phyloP scores from a whole-genome alignment of 2,113 vertebrate species.

The Dasyprocta punctata region DNA sequence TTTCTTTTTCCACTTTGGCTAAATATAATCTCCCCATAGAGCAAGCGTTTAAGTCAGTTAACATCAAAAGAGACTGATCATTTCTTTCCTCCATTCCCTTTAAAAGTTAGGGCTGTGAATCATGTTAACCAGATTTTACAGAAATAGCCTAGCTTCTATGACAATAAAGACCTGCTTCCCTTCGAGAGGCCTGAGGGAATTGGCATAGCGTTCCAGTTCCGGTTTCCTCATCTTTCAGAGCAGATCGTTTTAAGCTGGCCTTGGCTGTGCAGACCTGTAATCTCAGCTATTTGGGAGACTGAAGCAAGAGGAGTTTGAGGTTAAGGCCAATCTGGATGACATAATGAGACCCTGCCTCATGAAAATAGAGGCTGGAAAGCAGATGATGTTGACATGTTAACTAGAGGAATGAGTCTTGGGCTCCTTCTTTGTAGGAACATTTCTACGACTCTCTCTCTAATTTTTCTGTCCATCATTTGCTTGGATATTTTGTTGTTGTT shows the following conservation, averaged over 20 bases:
- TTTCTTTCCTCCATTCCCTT: constrained; percentile 6
- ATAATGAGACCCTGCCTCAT: not conserved
- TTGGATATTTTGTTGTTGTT: not conserved
- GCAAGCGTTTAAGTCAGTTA: not conserved
- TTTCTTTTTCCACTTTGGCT: not conserved
- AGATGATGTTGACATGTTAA: not conserved
- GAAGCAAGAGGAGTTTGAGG: not conserved
- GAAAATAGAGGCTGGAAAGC: not conserved
- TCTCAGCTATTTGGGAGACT: not conserved
- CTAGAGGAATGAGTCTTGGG: not conserved
- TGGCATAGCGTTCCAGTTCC: not conserved
- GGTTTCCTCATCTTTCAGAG: not conserved
- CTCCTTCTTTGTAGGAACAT: not conserved
- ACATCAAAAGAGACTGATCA: not conserved
- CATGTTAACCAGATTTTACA: not conserved
- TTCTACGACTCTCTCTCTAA: not conserved
- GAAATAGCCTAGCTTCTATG: constrained; percentile 4
- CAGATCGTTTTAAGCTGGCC: not conserved
- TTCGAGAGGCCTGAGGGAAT: not conserved
- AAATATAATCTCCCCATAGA: not conserved
- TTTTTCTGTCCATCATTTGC: not conserved
- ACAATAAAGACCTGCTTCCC: not conserved
- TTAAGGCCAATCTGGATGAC: not conserved
- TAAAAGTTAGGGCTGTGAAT: constrained; percentile 11
- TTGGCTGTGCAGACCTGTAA: not conserved